Conservation (phyloP, 2,113 vertebrate genomes). For the Phaethon lepturus region DNA sequence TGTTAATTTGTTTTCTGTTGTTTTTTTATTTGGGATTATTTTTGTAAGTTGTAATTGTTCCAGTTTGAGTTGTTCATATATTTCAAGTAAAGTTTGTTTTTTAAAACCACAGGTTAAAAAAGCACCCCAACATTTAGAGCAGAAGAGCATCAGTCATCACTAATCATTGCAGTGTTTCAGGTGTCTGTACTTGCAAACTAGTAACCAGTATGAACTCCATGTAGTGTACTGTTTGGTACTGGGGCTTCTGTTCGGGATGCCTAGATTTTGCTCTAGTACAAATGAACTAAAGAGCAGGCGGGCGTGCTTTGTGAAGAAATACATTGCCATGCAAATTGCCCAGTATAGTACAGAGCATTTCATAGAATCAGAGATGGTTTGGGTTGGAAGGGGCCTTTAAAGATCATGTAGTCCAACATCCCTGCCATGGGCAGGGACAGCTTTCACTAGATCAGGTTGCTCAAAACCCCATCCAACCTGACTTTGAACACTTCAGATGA, state of each 20-base stretch:
- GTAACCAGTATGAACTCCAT: not conserved
- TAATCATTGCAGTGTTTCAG: not conserved
- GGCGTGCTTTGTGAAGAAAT: not conserved
- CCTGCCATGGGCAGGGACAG: not conserved
- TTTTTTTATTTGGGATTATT: not conserved
- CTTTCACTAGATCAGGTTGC: not conserved
- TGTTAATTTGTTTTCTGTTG: not conserved
- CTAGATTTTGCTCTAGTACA: not conserved
- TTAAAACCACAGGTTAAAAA: not conserved
- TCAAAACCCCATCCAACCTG: fast-evolving
- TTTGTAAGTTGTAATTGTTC: not conserved
- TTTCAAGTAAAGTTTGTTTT: not conserved
- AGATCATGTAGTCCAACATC: not conserved
- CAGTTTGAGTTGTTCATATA: not conserved
- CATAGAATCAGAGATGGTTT: not conserved
- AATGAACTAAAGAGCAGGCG: not conserved
- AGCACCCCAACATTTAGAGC: not conserved
- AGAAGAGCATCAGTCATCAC: not conserved
- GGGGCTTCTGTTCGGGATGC: not conserved
- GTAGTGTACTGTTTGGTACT: not conserved
- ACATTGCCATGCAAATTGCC: not conserved
- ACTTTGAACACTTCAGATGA: not conserved
- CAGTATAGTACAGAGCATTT: not conserved
- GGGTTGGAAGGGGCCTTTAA: not conserved
- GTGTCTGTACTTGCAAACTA: not conserved